phyloP scores from a whole-genome alignment of 2,888 invertebrate species.

The Mimumesa dahlbomi region DNA sequence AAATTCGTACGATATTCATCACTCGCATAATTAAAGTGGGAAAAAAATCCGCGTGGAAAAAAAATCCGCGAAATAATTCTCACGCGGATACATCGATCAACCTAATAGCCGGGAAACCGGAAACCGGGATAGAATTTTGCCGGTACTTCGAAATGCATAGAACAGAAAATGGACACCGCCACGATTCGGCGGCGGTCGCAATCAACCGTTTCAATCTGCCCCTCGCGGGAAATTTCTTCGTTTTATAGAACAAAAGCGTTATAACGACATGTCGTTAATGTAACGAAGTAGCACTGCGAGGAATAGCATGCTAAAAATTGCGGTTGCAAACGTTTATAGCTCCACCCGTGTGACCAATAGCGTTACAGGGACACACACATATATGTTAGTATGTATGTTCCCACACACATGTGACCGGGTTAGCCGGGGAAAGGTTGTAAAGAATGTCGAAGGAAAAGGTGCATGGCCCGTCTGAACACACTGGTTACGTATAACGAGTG shows the following conservation, averaged over 20 bases:
- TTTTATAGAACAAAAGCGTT: conserved; percentile 37
- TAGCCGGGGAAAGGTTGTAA: conserved; percentile 15
- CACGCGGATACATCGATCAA: background rate
- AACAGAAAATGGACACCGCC: conserved; percentile 8
- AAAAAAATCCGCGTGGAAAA: too few species aligned
- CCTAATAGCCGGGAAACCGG: background rate
- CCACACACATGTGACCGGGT: conserved; percentile 6
- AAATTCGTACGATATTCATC: too few species aligned
- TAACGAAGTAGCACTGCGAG: conserved; percentile 42
- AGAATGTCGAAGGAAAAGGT: conserved; percentile 28
- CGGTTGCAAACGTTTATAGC: conserved; percentile 39
- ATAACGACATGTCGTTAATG: conserved; percentile 48
- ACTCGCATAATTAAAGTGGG: too few species aligned
- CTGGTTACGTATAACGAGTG: conserved; percentile 30
- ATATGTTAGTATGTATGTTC: background rate
- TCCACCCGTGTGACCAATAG: background rate
- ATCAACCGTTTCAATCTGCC: conserved; percentile 27
- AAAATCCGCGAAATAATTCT: background rate
- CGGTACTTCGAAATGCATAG: background rate
- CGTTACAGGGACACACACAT: too few species aligned
- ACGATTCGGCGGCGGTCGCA: background rate
- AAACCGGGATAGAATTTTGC: background rate
- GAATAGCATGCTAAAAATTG: conserved; percentile 53
- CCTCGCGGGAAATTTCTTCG: conserved; percentile 31
- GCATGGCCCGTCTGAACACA: background rate